Evolutionary conservation across 2,113 vertebrate genomes (phyloP).

Genomic region (Oreochromis aureus): DNA sequence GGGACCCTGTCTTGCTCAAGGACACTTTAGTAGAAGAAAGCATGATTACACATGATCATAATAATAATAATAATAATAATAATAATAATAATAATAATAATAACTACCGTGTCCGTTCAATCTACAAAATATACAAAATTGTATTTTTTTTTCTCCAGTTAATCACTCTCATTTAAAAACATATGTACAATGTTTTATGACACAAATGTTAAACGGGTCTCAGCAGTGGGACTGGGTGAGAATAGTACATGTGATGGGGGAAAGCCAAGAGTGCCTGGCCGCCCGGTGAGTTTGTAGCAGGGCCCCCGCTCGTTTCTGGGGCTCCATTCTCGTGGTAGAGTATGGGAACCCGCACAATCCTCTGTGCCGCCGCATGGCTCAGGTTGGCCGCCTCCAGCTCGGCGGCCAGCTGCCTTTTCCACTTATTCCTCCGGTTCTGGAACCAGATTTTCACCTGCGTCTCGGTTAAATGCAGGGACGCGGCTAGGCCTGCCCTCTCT

Average conservation of each 20-base stretch:
- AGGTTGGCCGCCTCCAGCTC: slow-evolving; percentile 93
- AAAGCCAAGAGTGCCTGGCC: slow-evolving; percentile 88
- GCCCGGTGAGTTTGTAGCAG: slow-evolving; percentile 70
- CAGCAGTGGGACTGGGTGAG: slow-evolving; percentile 89
- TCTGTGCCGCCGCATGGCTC: slow-evolving; percentile 90
- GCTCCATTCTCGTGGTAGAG: slow-evolving; percentile 91
- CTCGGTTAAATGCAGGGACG: slow-evolving; percentile 92
- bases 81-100: slow-evolving; percentile 38
- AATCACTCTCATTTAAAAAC: slow-evolving; percentile 31
- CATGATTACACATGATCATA: slow-evolving; percentile 29
- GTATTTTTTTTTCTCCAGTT: neutral
- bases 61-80: slow-evolving; percentile 52
- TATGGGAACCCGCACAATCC: slow-evolving; percentile 94
- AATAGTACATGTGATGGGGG: slow-evolving; percentile 90
- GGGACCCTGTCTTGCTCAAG: neutral
- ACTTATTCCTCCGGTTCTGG: slow-evolving; percentile 96
- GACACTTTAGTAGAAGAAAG: neutral
- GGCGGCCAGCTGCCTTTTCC: slow-evolving; percentile 94
- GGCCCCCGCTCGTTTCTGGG: slow-evolving; percentile 66
- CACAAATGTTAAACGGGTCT: slow-evolving; percentile 80
- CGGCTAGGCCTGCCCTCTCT: slow-evolving; percentile 89
- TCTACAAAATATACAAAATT: slow-evolving; percentile 58
- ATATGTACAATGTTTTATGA: slow-evolving; percentile 12
- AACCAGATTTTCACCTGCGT: slow-evolving; percentile 99
- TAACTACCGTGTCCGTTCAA: slow-evolving; percentile 6